These are phyloP conservation scores for Cactoblastis cactorum DNA, from an alignment of 2,888 invertebrate species.

Conservation along the genomic window DNA sequence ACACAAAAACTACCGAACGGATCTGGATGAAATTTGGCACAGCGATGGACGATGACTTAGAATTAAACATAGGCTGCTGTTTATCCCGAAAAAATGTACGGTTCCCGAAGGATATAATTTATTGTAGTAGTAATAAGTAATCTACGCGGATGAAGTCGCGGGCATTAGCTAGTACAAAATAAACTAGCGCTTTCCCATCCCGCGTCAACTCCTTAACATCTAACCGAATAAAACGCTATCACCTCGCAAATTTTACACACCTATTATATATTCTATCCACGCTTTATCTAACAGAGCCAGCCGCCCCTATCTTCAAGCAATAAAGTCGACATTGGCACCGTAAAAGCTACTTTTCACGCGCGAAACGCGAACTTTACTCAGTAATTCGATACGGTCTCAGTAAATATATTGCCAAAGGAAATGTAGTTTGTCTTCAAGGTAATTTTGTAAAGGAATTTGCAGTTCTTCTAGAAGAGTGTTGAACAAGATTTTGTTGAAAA, in stretches of 20 bases:
- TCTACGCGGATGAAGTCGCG: too few relatives aligned
- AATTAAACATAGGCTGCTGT: too few relatives aligned
- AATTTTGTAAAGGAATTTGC: slow-evolving; percentile 5
- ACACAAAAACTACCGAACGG: too few relatives aligned
- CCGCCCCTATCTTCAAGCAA: not conserved
- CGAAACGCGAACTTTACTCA: slow-evolving; percentile 19
- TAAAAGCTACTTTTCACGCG: slow-evolving; percentile 5
- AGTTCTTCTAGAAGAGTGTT: not conserved
- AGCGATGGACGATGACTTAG: too few relatives aligned
- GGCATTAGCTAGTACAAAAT: not conserved
- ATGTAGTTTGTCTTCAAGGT: slow-evolving; percentile 9
- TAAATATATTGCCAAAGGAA: slow-evolving; percentile 4
- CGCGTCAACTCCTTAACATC: slow-evolving; percentile 7
- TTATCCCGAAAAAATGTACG: too few relatives aligned
- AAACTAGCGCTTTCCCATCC: not conserved
- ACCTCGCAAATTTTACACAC: slow-evolving; percentile 10
- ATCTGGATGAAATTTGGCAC: too few relatives aligned
- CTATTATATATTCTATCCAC: slow-evolving; percentile 9
- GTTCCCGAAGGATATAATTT: too few relatives aligned
- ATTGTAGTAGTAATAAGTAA: too few relatives aligned
- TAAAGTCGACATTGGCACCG: not conserved
- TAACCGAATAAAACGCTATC: slow-evolving; percentile 10
- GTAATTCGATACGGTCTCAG: slow-evolving; percentile 20
- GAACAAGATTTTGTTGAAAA: not conserved
- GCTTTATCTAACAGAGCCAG: not conserved